A percentile compares a stretch with the other conserved stretches of the same genome.
These are phyloP conservation scores for Stratiomys singularior DNA, from an alignment of 2,888 invertebrate species.

Conservation along the genomic window DNA sequence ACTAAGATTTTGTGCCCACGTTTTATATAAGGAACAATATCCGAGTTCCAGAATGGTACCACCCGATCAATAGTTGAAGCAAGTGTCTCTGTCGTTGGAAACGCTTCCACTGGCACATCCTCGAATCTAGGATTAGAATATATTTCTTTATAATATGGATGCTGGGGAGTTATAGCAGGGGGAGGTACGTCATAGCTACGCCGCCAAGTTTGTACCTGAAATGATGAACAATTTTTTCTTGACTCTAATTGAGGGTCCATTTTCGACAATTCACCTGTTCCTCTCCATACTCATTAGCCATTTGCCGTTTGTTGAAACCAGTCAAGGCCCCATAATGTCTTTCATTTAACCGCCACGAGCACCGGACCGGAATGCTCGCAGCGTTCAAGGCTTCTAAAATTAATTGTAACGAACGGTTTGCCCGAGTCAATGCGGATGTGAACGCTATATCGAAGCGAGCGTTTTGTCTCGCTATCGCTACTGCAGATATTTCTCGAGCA, in stretches of 20 bases:
- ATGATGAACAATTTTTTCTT: too few relatives aligned
- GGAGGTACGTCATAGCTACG: constrained; percentile 85
- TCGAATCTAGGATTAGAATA: constrained; percentile 80
- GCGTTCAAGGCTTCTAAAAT: constrained; percentile 76
- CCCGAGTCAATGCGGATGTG: constrained; percentile 82
- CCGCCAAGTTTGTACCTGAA: constrained; percentile 83
- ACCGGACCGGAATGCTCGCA: constrained; percentile 73
- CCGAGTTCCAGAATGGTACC: constrained; percentile 86
- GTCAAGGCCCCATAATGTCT: constrained; percentile 89
- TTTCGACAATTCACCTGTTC: constrained; percentile 70
- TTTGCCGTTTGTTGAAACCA: constrained; percentile 85
- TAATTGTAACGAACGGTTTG: constrained; percentile 76
- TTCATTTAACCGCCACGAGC: constrained; percentile 88
- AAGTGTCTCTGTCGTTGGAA: constrained; percentile 85
- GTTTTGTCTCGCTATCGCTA: constrained; percentile 75
- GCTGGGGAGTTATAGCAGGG: constrained; percentile 80
- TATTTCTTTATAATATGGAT: constrained; percentile 80
- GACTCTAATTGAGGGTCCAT: neutral
- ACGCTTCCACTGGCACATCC: constrained; percentile 75
- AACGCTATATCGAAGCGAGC: constrained; percentile 82
- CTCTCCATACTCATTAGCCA: constrained; percentile 86
- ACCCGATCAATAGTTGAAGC: constrained; percentile 84
- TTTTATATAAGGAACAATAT: constrained; percentile 75
- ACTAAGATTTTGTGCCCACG: constrained; percentile 82
- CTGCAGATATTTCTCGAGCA: constrained; percentile 68